Evolutionary conservation across 2,888 invertebrate species (phyloP).

Genomic region (Drosophila ustulata): DNA sequence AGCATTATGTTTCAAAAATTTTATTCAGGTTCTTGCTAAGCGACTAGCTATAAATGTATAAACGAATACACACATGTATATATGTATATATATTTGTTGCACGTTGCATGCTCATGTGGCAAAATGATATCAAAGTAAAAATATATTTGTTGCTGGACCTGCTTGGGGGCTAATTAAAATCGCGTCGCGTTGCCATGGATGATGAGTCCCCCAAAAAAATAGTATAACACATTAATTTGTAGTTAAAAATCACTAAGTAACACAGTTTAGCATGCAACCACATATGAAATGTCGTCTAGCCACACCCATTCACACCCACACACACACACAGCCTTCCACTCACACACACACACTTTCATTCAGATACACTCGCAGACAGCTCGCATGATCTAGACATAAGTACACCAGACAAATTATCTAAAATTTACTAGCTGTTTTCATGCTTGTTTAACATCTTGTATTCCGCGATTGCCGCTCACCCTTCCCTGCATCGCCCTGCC

Average conservation of each 20-base stretch:
- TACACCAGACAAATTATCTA: constrained; percentile 79
- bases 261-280: constrained; percentile 49
- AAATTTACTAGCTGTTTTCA: constrained; percentile 70
- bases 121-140: constrained; percentile 8
- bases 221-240: constrained; percentile 28
- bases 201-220: constrained; percentile 5
- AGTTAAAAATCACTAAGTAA: constrained; percentile 54
- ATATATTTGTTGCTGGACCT: constrained; percentile 6
- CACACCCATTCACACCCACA: constrained; percentile 18
- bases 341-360: constrained; percentile 9
- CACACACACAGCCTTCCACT: neutral
- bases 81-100: neutral
- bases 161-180: constrained; percentile 44
- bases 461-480: neutral
- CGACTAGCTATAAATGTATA: constrained; percentile 38
- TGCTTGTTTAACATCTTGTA: constrained; percentile 67
- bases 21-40: constrained; percentile 7
- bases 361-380: constrained; percentile 22
- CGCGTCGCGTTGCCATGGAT: constrained; percentile 39
- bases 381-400: constrained; percentile 71
- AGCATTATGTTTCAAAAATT: neutral
- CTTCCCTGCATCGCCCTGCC: neutral
- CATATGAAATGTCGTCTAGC: constrained; percentile 54
- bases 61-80: neutral
- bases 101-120: constrained; percentile 20